These are phyloP conservation scores for Nasonia giraulti DNA, from an alignment of 1,140 invertebrate species.

Conservation along the genomic window DNA sequence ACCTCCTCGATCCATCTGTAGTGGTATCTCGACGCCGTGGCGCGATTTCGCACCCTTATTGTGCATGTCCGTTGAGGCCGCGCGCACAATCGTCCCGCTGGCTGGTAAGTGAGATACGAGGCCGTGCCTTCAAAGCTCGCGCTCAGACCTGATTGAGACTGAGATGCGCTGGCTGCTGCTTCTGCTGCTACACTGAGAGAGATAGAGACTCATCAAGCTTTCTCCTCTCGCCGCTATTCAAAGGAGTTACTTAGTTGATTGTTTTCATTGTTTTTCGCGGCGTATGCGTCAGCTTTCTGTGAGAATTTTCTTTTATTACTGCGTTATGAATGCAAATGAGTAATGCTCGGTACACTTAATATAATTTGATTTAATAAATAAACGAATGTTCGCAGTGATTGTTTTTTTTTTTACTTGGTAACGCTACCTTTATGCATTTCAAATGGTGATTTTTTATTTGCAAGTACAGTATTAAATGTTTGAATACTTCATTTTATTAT, in stretches of 20 bases:
- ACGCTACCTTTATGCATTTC: too few relatives aligned
- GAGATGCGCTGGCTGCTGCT: background rate
- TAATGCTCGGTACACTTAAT: too few relatives aligned
- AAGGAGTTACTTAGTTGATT: conserved; percentile 19
- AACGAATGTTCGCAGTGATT: too few relatives aligned
- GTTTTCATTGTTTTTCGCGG: background rate
- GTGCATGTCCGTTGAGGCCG: background rate
- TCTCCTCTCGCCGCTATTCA: conserved; percentile 8
- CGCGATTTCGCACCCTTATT: conserved; percentile 11
- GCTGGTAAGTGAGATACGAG: background rate
- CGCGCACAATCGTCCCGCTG: conserved; percentile 1
- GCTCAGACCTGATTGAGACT: background rate
- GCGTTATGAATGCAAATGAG: too few relatives aligned
- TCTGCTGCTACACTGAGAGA: background rate
- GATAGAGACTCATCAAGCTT: conserved; percentile 18
- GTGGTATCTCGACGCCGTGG: background rate
- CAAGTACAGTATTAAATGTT: too few relatives aligned
- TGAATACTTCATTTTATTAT: too few relatives aligned
- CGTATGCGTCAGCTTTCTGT: background rate
- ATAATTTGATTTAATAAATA: too few relatives aligned
- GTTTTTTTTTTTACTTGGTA: too few relatives aligned
- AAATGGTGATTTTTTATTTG: too few relatives aligned
- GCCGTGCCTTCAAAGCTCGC: conserved; percentile 23
- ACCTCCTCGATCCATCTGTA: background rate
- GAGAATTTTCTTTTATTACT: background rate